phyloP scores from a whole-genome alignment of 2,888 invertebrate species.

The Globia sparganii region DNA sequence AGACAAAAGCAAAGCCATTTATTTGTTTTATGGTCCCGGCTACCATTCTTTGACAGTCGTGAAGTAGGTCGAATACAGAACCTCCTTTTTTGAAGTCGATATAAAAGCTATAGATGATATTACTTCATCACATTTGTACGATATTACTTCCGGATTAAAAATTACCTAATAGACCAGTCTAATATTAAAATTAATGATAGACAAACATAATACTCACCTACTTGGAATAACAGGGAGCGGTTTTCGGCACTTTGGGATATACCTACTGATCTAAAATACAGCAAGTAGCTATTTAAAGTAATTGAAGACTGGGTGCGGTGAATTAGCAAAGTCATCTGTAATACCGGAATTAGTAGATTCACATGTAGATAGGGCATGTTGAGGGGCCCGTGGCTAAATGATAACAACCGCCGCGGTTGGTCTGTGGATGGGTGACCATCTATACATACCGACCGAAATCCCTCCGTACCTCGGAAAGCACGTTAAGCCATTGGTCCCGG shows the following conservation, averaged over 20 bases:
- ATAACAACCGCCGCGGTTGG: too few species aligned
- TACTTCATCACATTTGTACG: not conserved
- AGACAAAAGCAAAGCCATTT: too few species aligned
- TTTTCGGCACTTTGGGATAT: constrained; percentile 33
- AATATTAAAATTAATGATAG: constrained; percentile 52
- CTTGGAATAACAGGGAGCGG: constrained; percentile 48
- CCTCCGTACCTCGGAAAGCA: too few species aligned
- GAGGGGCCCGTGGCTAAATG: constrained; percentile 23
- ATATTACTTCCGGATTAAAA: constrained; percentile 1
- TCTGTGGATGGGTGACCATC: too few species aligned
- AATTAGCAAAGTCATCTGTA: constrained; percentile 70
- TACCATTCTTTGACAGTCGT: too few species aligned
- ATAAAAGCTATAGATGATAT: too few species aligned
- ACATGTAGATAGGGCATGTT: constrained; percentile 42
- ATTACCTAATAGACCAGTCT: not conserved
- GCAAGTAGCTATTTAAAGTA: constrained; percentile 60
- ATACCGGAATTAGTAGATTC: constrained; percentile 56
- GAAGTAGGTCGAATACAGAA: too few species aligned
- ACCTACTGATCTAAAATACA: constrained; percentile 56
- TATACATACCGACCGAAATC: too few species aligned
- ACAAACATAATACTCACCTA: constrained; percentile 10
- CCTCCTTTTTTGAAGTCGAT: too few species aligned
- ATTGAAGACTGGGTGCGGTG: constrained; percentile 66
- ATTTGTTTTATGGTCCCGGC: too few species aligned
- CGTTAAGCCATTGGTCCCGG: too few species aligned